Base-by-base conservation (phyloP, 2,113 vertebrate genomes). In the Callospermophilus lateralis region DNA sequence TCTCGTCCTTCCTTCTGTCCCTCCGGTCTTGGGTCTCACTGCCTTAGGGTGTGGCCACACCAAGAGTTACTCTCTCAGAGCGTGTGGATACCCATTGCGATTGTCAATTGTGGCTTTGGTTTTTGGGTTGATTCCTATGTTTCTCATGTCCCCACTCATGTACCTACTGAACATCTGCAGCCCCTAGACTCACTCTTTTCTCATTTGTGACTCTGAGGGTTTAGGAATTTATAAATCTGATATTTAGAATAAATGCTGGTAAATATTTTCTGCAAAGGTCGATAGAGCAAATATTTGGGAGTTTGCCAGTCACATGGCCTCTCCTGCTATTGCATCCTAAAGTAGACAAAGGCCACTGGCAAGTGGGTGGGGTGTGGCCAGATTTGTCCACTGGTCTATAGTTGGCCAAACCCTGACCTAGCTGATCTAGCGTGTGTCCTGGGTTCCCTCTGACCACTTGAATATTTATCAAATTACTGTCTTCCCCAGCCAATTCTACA, bases 91-190 rank as follows among this genome's bases (percentile, higher is more conserved):
- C 45, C 45, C 2, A 1, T 37, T 24, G 0, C 7, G 39, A 5
- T 11, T 0, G 2, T 15, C 67, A 26, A 2, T 3, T 24, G 32
- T 42, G 26, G 6, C 6, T 34, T 8, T 8, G 2, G 17, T 7
- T 63, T 32, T 32, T 13, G 7, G 6, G 8, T 3, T 45, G 28
- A 22, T 24, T 30, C 48, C 2, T 12, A 20, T 22, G 39, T 42
- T 28, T 45, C 48, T 37, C 26, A 24, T 8, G 37, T 6, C 26
- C 28, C 3, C 61, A 16, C 0, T 0, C 0, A 4, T 16, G 17
- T 8, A 55, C 6, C 51, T 15, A 17, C 19, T 6, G 51, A 73
- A 17, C 22, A 22, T 8, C 39, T 53, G 17, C 4, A 65, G 13
- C 45, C 6, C 13, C 3, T 28, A 55, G 65, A 3, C 9, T 51